Conservation (phyloP, 2,888 invertebrate genomes). For the Anthophora plumipes region DNA sequence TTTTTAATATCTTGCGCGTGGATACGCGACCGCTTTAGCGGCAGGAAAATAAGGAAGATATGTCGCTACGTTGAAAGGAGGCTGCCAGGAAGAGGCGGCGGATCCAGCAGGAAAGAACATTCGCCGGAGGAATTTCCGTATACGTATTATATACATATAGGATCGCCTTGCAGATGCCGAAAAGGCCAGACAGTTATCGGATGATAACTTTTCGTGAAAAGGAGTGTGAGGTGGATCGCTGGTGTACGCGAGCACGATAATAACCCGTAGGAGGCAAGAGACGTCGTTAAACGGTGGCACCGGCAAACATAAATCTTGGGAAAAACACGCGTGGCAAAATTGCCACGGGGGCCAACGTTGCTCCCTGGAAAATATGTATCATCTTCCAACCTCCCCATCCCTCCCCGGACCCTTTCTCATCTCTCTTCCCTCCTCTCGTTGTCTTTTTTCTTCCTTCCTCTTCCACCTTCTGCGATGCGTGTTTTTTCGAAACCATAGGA, state of each 20-base stretch:
- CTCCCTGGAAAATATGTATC: constrained; percentile 78
- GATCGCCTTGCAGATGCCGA: constrained; percentile 62
- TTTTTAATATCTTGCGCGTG: constrained; percentile 53
- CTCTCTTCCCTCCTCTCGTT: background rate
- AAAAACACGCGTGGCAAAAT: constrained; percentile 81
- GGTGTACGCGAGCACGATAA: constrained; percentile 49
- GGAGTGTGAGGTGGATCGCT: constrained; percentile 44
- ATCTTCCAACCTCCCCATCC: too few relatives aligned
- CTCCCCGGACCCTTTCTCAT: constrained; percentile 21
- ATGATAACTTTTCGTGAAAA: constrained; percentile 65
- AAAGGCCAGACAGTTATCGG: constrained; percentile 72
- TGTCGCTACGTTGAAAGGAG: constrained; percentile 25
- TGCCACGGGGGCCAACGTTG: constrained; percentile 73
- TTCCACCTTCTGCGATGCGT: background rate
- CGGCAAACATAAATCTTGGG: constrained; percentile 77
- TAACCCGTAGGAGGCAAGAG: constrained; percentile 64
- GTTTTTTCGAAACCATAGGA: constrained; percentile 42
- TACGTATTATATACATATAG: constrained; percentile 14
- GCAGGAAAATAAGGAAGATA: constrained; percentile 26
- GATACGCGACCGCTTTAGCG: constrained; percentile 11
- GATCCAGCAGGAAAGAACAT: constrained; percentile 56
- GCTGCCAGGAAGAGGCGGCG: constrained; percentile 30
- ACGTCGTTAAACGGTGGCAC: constrained; percentile 74
- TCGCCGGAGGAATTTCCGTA: constrained; percentile 65
- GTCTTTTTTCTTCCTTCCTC: background rate